These are phyloP conservation scores for Nasonia vitripennis DNA, from an alignment of 1,140 invertebrate genomes.

Conservation along the genomic window DNA sequence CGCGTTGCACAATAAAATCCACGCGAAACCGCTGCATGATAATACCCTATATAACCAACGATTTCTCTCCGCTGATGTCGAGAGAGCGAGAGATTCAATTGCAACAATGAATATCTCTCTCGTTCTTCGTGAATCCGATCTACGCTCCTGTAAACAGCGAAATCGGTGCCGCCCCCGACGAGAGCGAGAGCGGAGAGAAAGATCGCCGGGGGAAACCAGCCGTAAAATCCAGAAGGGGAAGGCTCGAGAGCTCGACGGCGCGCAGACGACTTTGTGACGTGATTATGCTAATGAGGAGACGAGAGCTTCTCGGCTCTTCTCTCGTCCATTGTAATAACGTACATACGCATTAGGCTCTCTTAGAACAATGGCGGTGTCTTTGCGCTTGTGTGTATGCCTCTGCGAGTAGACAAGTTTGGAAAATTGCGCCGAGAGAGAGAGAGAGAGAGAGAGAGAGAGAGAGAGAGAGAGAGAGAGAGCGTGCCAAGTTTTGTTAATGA, in stretches of 20 bases:
- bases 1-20: background rate
- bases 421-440: background rate
- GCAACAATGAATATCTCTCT: slow-evolving; percentile 45
- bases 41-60: background rate
- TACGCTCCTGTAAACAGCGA: slow-evolving; percentile 41
- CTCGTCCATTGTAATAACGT: background rate
- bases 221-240: slow-evolving; percentile 50
- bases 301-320: background rate
- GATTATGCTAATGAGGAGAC: slow-evolving; percentile 53
- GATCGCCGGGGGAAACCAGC: slow-evolving; percentile 49
- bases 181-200: background rate
- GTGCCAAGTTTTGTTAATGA: slow-evolving; percentile 19
- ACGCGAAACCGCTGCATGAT: background rate
- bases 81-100: slow-evolving; percentile 31
- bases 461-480: slow-evolving; percentile 35
- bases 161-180: slow-evolving; percentile 40
- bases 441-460: no score
- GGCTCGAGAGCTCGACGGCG: slow-evolving; percentile 15
- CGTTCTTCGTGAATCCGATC: slow-evolving; percentile 8
- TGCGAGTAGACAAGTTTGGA: background rate
- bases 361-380: slow-evolving; percentile 29
- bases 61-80: no score
- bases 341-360: background rate
- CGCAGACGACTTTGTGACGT: slow-evolving; percentile 48
- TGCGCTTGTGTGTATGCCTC: background rate